Base-by-base conservation (phyloP, 1,140 invertebrate genomes). In the Zaprionus kolodkinae region DNA sequence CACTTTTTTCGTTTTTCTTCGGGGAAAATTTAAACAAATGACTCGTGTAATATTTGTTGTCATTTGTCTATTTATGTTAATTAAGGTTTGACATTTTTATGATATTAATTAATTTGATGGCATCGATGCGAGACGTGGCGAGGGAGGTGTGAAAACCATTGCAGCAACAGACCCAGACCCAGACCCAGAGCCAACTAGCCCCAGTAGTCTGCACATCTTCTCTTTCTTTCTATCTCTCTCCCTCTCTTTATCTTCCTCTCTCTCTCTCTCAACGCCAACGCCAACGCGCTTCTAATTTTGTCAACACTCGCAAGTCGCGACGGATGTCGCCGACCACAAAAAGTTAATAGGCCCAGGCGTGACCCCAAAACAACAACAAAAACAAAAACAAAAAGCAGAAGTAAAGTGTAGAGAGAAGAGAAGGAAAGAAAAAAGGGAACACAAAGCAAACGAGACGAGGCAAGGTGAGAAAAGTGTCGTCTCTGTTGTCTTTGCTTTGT, bases 41-140 rank as follows among this genome's bases (percentile, higher is more conserved):
- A 71, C 55, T 70, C 85, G 71, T 68, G 75, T 88, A 89, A 88
- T 88, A 89, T 89, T 88, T 88, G 85, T 88, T 88, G 84, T 88
- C 84, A 67, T 88, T 89, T 67, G 72, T 70, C 85, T 90, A 85
- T 88, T 88, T 88, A 88, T 88, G 81, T 76, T 88, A 88, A 88
- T 88, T 88, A 88, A 88, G 85, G 72, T 69, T 81, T 88, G 85
- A 88, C 85, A 79, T 81, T 84, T 88, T 88, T 79, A 88, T 84
- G 85, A 85, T 88, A 88, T 88, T 89, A 89, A 88, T 88, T 88
- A 83, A 76, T 89, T 88, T 88, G 85, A 85, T 79, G 72, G 33
- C 50, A 21, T 57, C 25, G 45, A 12, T 10, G 5, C 17, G 9
- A 12, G 4, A 12, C 3, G 10, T 0, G 2, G 25, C 3, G 12